phyloP scores from a whole-genome alignment of 2,113 vertebrate genomes.

The Rhombomys opimus region DNA sequence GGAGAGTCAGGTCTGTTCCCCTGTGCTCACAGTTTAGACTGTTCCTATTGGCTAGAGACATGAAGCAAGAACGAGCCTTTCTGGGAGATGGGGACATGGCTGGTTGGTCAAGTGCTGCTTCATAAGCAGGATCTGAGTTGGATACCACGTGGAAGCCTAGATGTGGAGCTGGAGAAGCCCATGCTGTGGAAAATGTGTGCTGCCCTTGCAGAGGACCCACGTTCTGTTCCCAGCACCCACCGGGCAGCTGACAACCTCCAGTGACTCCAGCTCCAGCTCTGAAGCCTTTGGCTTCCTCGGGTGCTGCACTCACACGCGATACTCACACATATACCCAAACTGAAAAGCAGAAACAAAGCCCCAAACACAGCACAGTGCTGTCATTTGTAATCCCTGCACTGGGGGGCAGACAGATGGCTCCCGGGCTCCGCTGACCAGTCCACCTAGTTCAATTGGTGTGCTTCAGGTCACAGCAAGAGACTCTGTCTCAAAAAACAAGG shows the following conservation, averaged over 20 bases:
- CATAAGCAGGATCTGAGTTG: background rate
- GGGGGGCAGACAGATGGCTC: background rate
- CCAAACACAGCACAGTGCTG: background rate
- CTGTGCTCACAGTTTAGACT: background rate
- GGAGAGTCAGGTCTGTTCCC: background rate
- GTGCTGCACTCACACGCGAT: background rate
- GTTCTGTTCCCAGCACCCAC: background rate
- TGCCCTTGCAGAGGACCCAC: background rate
- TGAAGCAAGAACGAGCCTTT: background rate
- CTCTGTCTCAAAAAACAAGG: background rate
- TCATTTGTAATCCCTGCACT: background rate
- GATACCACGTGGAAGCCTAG: background rate
- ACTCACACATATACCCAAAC: no score
- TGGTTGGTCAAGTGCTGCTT: background rate
- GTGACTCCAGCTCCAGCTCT: background rate
- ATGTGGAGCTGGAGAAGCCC: background rate
- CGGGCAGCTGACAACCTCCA: background rate
- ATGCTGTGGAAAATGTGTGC: background rate
- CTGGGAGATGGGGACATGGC: background rate
- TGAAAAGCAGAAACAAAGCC: background rate
- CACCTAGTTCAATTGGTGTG: background rate
- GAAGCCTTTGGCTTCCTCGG: background rate
- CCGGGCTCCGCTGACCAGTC: background rate
- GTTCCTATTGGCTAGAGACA: background rate
- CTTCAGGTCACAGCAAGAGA: background rate